Conservation (phyloP, 2,888 invertebrate species). For the Xylota sylvarum region DNA sequence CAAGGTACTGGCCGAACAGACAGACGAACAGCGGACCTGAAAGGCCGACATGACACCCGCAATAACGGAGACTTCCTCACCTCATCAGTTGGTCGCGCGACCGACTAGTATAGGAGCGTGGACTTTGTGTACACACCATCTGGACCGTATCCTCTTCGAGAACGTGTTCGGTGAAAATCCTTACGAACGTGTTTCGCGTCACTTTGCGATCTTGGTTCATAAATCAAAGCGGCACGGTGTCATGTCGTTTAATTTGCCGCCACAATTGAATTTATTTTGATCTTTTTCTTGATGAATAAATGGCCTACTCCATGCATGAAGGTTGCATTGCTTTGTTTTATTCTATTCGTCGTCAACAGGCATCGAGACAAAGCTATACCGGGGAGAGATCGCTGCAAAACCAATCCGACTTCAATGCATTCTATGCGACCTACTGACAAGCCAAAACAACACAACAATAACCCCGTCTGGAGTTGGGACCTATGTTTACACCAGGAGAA, state of each 20-base stretch:
- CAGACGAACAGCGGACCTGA: conserved; percentile 47
- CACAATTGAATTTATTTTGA: conserved; percentile 77
- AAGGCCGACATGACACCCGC: conserved; percentile 72
- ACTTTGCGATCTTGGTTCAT: conserved; percentile 73
- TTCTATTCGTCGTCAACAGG: conserved; percentile 15
- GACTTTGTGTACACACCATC: conserved; percentile 36
- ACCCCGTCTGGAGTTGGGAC: conserved; percentile 34
- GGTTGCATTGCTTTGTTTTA: conserved; percentile 44
- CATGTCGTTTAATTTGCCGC: conserved; percentile 77
- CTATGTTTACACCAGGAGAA: conserved; percentile 3
- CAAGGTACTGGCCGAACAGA: conserved; percentile 24
- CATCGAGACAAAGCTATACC: neutral
- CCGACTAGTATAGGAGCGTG: conserved; percentile 27
- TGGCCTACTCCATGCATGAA: conserved; percentile 25
- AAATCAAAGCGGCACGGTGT: conserved; percentile 76
- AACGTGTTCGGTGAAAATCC: conserved; percentile 62
- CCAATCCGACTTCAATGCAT: conserved; percentile 40
- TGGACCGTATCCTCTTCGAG: conserved; percentile 49
- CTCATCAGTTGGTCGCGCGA: conserved; percentile 73
- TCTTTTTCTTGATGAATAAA: conserved; percentile 55
- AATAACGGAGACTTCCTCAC: conserved; percentile 67
- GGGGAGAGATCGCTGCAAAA: conserved; percentile 30
- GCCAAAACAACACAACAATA: conserved; percentile 62
- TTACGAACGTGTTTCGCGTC: conserved; percentile 74
- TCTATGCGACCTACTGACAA: conserved; percentile 62